A percentile compares a stretch with the other conserved stretches of the same genome.
Conservation (phyloP, 1,140 invertebrate genomes). For the Dreissena polymorpha region DNA sequence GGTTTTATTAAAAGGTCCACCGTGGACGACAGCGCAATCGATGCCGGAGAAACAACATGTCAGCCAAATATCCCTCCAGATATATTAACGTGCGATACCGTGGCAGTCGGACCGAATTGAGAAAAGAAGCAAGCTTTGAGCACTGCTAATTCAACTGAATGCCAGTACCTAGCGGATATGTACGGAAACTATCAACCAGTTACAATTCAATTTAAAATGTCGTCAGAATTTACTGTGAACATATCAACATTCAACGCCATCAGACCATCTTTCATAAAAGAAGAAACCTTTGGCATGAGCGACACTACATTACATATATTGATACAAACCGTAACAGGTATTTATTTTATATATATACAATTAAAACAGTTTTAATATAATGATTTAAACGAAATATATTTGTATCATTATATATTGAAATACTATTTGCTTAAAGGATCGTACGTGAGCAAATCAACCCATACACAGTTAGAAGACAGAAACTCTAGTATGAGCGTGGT, state of each 20-base stretch:
- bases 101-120: no score
- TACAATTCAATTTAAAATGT: not conserved
- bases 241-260: not conserved
- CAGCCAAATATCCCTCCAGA: not conserved
- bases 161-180: conserved; percentile 5
- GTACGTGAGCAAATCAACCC: not conserved
- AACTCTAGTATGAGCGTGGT: not conserved
- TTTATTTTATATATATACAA: not conserved
- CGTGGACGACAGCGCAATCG: no score
- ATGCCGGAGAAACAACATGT: not conserved
- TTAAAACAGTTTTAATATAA: not conserved
- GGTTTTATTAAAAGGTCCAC: not conserved
- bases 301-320: not conserved
- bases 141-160: not conserved
- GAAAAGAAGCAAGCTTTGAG: no score
- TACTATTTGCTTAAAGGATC: not conserved
- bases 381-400: not conserved
- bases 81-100: no score
- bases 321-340: not conserved
- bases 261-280: not conserved
- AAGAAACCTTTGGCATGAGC: conserved; percentile 13
- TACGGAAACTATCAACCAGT: conserved; percentile 21
- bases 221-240: not conserved
- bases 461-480: conserved; percentile 9
- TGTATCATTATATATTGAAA: not conserved